phyloP scores from a whole-genome alignment of 2,113 vertebrate genomes.

The Grus americana region DNA sequence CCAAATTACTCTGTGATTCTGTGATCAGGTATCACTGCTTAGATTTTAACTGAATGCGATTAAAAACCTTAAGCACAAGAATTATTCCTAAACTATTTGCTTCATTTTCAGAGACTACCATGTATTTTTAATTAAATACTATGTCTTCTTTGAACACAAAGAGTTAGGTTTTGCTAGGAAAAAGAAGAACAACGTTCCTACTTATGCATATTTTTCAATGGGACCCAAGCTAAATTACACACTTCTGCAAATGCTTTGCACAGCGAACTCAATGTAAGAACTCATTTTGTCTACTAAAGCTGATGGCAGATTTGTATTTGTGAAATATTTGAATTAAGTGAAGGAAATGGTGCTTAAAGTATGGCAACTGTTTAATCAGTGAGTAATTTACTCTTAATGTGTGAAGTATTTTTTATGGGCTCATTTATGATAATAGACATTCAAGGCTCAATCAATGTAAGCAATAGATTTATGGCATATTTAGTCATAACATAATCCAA shows the following conservation, averaged over 20 bases:
- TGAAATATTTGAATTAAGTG: slow-evolving; percentile 45
- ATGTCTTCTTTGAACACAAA: neutral
- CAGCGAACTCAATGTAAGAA: neutral
- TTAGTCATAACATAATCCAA: neutral
- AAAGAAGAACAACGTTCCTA: neutral
- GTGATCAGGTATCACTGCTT: neutral
- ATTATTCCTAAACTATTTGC: neutral
- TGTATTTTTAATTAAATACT: neutral
- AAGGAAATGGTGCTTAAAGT: slow-evolving; percentile 36
- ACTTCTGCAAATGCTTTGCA: neutral
- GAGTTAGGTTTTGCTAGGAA: neutral
- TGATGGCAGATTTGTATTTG: slow-evolving; percentile 33
- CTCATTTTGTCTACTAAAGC: slow-evolving; percentile 27
- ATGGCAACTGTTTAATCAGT: slow-evolving; percentile 49
- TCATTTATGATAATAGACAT: slow-evolving; percentile 48
- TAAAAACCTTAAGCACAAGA: neutral
- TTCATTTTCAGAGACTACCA: neutral
- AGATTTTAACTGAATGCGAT: neutral
- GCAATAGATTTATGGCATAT: slow-evolving; percentile 25
- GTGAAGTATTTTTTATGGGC: slow-evolving; percentile 22
- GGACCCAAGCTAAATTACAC: neutral
- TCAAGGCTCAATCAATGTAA: slow-evolving; percentile 13
- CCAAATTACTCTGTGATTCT: neutral
- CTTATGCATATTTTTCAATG: neutral
- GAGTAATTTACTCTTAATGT: slow-evolving; percentile 42